A percentile compares a stretch with the other conserved stretches of the same genome.
Conservation (phyloP, 2,888 invertebrate species). For the Ectemnius continuus region DNA sequence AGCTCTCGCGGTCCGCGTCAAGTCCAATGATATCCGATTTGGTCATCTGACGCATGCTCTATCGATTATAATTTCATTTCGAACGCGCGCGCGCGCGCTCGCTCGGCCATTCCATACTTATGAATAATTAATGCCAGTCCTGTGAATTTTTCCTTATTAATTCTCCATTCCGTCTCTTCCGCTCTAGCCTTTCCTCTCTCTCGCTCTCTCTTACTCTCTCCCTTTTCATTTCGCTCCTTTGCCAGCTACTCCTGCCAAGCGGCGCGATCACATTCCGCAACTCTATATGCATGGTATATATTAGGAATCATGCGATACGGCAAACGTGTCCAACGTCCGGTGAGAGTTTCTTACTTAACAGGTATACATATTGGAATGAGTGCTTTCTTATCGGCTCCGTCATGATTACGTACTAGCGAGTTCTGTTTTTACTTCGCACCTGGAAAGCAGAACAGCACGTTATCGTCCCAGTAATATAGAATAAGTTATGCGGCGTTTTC, state of each 20-base stretch:
- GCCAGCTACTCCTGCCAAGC: no score
- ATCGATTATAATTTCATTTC: slow-evolving; percentile 53
- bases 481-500: not conserved
- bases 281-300: no score
- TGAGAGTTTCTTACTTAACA: not conserved
- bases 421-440: not conserved
- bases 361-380: not conserved
- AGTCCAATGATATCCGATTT: slow-evolving; percentile 30
- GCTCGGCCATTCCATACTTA: slow-evolving; percentile 3
- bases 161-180: not conserved
- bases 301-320: no score
- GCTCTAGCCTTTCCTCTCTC: no score
- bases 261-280: no score
- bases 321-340: no score
- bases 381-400: not conserved
- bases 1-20: not conserved
- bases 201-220: no score
- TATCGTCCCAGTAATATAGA: not conserved
- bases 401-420: not conserved
- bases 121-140: slow-evolving; percentile 52
- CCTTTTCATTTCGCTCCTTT: no score
- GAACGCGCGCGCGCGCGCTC: slow-evolving; percentile 5
- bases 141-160: not conserved
- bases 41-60: slow-evolving; percentile 54
- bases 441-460: not conserved